phyloP scores from a whole-genome alignment of 2,797 vertebrate species.

The Buceros bicornis region DNA sequence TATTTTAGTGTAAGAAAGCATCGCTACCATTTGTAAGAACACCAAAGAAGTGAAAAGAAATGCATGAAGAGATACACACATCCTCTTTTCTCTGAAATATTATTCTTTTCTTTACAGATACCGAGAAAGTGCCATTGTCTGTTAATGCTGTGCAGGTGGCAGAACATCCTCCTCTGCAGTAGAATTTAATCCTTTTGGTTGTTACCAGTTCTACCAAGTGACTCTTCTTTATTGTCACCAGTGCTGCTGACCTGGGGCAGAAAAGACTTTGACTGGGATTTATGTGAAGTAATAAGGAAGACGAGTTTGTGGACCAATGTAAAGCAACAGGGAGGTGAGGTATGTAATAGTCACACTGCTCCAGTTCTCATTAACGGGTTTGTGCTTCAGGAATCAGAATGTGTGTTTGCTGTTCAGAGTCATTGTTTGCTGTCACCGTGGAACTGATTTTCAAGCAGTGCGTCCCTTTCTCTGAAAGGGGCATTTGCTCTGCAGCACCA shows the following conservation, averaged over 20 bases:
- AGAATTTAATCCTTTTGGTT: neutral
- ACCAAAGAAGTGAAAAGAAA: neutral
- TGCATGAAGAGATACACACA: too few relatives aligned
- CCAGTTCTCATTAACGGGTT: neutral
- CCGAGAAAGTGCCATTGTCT: neutral
- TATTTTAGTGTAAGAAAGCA: neutral
- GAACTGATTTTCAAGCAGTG: neutral
- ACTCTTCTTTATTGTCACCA: neutral
- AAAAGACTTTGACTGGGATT: neutral
- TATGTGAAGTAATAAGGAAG: neutral
- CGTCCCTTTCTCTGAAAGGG: neutral
- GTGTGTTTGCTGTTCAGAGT: neutral
- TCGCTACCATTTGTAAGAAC: neutral
- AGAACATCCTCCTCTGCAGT: neutral
- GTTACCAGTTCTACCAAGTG: neutral
- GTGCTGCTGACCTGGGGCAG: neutral
- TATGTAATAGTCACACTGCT: neutral
- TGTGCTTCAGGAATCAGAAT: neutral
- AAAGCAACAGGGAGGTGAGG: neutral
- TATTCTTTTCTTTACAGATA: neutral
- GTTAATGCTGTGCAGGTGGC: neutral
- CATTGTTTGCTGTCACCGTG: neutral
- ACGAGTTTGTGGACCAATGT: neutral
- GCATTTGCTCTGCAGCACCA: neutral
- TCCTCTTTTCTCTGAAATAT: neutral